Evolutionary conservation across 1,140 invertebrate genomes (phyloP), one percentile per base, ranked within the genome.

Genomic region (Liolophura sinensis): DNA sequence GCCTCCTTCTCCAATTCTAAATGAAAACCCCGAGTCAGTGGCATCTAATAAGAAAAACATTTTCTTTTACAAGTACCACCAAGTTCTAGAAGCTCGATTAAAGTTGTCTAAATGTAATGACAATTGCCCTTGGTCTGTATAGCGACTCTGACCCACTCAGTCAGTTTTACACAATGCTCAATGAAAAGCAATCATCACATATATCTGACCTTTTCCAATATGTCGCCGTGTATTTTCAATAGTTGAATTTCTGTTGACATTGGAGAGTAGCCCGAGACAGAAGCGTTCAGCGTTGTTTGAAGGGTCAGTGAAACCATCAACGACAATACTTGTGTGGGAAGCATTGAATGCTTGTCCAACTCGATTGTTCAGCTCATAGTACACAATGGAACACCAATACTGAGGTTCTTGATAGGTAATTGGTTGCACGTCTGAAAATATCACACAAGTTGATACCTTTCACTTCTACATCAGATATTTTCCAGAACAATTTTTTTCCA

Each of bases 161-260:
- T 40, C 31, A 40, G 9, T 40, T 40, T 40, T 9, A 40, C 9
- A 40, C 31, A 40, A 40, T 40, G 31, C 9, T 3, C 9, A 40
- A 40, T 22, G 56, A 7, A 3, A 20, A 58, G 22, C n/a, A 58
- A 24, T 7, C 56, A 22, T 20, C 27, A 18, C 20, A 25, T 60
- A 31, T 9, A 9, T 40, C 71, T 65, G 75, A 89, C 89, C 96
- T 88, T 94, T 96, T 27, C 95, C 95, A 86, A 98, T 99, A 81
- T 98, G 95, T 78, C 95, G 88, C 71, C 96, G 88, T 9, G 96
- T 98, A 79, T 97, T 98, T 85, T 99, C 96, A 73, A 98, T 98
- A 3, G 96, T 98, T n/a, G 94, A 96, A 84, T 98, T 99, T 68
- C 96, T 88, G 84, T 98, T 98, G 27, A 98, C 95, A 86, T 98